These are phyloP conservation scores for Perodicticus potto DNA, from an alignment of 2,797 vertebrate species.

Conservation along the genomic window DNA sequence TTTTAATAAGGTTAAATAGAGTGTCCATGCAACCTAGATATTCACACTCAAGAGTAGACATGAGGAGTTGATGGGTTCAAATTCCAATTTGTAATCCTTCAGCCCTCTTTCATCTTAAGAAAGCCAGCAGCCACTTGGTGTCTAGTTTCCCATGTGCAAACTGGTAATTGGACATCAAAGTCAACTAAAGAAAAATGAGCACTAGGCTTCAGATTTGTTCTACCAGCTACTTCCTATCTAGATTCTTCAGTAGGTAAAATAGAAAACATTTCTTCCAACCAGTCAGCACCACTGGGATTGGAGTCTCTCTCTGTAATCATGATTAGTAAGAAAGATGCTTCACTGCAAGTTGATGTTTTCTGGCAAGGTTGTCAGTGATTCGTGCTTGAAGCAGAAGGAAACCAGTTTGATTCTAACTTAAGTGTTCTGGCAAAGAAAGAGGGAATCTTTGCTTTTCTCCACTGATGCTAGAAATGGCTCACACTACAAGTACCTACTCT, in stretches of 20 bases:
- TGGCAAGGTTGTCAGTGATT: background rate
- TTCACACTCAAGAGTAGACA: background rate
- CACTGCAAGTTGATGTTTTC: background rate
- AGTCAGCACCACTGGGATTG: background rate
- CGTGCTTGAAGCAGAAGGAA: slow-evolving; percentile 53
- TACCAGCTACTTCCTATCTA: background rate
- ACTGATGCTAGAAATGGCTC: slow-evolving; percentile 41
- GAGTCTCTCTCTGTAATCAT: background rate
- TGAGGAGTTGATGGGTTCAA: background rate
- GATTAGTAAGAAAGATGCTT: slow-evolving; percentile 47
- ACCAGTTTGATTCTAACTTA: slow-evolving; percentile 40
- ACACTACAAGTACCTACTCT: slow-evolving; percentile 16
- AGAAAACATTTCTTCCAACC: background rate
- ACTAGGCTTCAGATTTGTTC: background rate
- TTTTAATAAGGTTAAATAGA: slow-evolving; percentile 35
- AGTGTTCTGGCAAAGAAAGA: slow-evolving; percentile 56
- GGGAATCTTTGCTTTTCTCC: slow-evolving; percentile 19
- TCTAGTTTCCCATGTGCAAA: background rate
- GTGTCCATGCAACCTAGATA: background rate
- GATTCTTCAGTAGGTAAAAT: background rate
- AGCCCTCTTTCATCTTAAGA: background rate
- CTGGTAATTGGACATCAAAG: background rate
- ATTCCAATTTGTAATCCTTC: background rate
- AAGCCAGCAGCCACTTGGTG: background rate
- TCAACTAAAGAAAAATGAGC: slow-evolving; percentile 7